Evolutionary conservation across 37 sponge, comb jelly and placozoan genomes (phyloP), one percentile per base, ranked within the genome.

Genomic region (Petrosia ficiformis): DNA sequence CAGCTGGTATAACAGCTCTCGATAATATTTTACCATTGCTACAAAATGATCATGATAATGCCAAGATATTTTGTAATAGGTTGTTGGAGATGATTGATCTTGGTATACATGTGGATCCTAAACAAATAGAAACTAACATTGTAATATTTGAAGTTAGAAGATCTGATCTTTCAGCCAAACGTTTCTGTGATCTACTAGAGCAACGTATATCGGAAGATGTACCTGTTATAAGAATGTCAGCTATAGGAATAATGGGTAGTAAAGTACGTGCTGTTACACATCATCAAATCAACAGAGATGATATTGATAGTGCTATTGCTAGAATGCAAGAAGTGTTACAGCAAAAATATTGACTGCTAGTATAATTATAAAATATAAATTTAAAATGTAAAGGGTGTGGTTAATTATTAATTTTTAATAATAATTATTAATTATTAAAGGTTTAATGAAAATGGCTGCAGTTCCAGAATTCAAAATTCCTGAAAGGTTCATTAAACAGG

Each of bases 1-100:
- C 93, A 25, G 75, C 88, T 56, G 93, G 85, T 0, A 25, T 92
- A 1, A 73, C 83, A 21, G 88, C 85, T 24, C 65, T 92, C 59
- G 82, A 87, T 29, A 60, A 66, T 32, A 80, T 83, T 70, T 25
- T 60, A 4, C 54, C 42, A n/a, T 28, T 60, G 4, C 64, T 92
- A 42, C 63, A 84, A 6, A 48, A 16, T 3, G 93, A 92, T 59
- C 93, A 92, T 74, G 60, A 77, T 31, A 87, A 77, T 68, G 89
- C 93, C 5, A 71, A 77, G 69, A 57, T 24, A 35, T 26, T 92
- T 32, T 82, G 85, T 36, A 8, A 33, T 31, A 77, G 81, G 3
- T 65, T 87, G 1, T 77, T 78, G 6, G 70, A 38, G 2, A 59
- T 92, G 69, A 56, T 54, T 0, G 65, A 72, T 25, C 66, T 80